Evolutionary conservation across 2,113 vertebrate species (phyloP).

Genomic region (Paradoxurus hermaphroditus): DNA sequence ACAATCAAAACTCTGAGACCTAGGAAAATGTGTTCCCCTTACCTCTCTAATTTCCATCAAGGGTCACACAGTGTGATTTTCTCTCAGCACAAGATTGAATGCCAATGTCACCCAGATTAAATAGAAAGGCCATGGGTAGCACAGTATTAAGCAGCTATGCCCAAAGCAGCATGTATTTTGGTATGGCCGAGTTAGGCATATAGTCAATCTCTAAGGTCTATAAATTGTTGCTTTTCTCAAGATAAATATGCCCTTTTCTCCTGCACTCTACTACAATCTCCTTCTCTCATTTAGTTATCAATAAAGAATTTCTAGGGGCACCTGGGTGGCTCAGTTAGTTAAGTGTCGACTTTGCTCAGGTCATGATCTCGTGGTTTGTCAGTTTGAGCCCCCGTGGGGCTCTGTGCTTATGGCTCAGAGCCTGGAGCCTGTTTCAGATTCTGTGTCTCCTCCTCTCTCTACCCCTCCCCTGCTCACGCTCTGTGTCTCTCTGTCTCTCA

Average conservation of each 20-base stretch:
- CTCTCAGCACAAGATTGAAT: not conserved
- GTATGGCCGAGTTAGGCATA: not conserved
- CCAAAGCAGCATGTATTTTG: not conserved
- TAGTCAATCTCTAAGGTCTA: not conserved
- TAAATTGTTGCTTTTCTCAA: not conserved
- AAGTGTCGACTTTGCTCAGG: no score
- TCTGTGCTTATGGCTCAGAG: no score
- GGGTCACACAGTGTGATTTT: not conserved
- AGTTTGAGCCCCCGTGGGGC: no score
- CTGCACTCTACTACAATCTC: not conserved
- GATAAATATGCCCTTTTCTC: not conserved
- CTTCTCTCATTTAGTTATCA: not conserved
- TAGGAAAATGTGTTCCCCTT: not conserved
- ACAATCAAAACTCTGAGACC: not conserved
- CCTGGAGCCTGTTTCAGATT: no score
- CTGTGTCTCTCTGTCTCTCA: no score
- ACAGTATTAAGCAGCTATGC: not conserved
- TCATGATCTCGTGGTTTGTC: no score
- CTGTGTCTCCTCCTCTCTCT: no score
- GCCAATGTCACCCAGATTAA: not conserved
- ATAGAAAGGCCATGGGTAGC: not conserved
- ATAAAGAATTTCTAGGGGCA: not conserved
- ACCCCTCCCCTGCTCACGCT: no score
- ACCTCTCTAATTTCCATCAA: not conserved
- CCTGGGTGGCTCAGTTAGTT: no score